Percentiles rank a stretch among this genome's conserved stretches.
phyloP scores from a whole-genome alignment of 2,888 invertebrate species.

The Junonia oenone region DNA sequence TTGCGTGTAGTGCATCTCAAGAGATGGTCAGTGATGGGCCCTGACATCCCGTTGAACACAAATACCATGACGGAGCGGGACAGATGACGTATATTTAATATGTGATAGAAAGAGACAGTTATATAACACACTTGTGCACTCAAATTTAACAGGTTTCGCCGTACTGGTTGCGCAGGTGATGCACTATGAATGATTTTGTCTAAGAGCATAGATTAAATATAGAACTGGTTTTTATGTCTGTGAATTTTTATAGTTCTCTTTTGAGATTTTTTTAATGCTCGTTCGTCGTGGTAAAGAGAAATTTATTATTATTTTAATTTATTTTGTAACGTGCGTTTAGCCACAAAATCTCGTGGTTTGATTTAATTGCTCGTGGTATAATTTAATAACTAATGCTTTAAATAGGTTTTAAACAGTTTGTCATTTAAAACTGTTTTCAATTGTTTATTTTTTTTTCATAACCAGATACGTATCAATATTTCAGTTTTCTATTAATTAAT shows the following conservation, averaged over 20 bases:
- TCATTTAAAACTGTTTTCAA: too few relatives aligned
- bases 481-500: too few relatives aligned
- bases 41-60: constrained; percentile 42
- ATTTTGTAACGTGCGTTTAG: too few relatives aligned
- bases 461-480: too few relatives aligned
- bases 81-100: constrained; percentile 12
- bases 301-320: neutral
- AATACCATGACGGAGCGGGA: constrained; percentile 38
- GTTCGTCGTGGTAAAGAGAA: too few relatives aligned
- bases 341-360: too few relatives aligned
- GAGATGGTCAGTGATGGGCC: constrained; percentile 31
- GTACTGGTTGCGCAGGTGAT: constrained; percentile 27
- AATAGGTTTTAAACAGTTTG: too few relatives aligned
- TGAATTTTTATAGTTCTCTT: neutral
- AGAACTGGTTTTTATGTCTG: constrained; percentile 3
- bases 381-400: too few relatives aligned
- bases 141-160: constrained; percentile 27
- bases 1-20: constrained; percentile 40
- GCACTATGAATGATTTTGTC: constrained; percentile 27
- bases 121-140: constrained; percentile 10
- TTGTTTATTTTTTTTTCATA: too few relatives aligned
- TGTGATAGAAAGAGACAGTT: constrained; percentile 10
- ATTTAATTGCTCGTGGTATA: too few relatives aligned
- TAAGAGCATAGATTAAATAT: constrained; percentile 12
- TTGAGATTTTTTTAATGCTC: neutral